These are phyloP conservation scores for Microctonus brassicae DNA, from an alignment of 2,888 invertebrate genomes.

Conservation along the genomic window DNA sequence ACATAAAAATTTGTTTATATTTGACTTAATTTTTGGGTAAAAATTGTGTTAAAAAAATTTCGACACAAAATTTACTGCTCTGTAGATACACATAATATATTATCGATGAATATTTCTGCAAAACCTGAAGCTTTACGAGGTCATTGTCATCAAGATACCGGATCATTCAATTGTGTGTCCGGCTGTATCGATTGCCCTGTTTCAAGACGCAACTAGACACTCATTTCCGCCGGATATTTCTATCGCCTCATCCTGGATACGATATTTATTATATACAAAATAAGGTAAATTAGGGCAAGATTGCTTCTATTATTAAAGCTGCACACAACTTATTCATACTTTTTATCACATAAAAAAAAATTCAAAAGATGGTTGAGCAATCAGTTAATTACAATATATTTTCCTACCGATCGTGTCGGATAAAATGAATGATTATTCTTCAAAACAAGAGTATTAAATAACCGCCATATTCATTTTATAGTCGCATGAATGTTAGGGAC, in stretches of 20 bases:
- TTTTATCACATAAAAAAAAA: too few relatives aligned
- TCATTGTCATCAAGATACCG: background rate
- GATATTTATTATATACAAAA: background rate
- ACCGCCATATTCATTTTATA: background rate
- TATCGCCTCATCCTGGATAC: background rate
- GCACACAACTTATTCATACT: background rate
- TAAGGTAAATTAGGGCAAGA: background rate
- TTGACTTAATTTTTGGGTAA: too few relatives aligned
- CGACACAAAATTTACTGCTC: too few relatives aligned
- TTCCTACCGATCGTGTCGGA: constrained; percentile 11
- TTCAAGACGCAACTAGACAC: background rate
- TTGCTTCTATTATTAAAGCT: background rate
- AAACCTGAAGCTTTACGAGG: background rate
- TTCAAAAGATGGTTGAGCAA: background rate
- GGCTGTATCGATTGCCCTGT: background rate
- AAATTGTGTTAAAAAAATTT: too few relatives aligned
- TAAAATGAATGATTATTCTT: constrained; percentile 1
- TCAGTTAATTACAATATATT: constrained; percentile 13
- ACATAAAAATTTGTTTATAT: too few relatives aligned
- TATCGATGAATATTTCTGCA: background rate
- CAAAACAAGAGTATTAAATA: constrained; percentile 14
- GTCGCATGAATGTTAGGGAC: background rate
- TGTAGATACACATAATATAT: too few relatives aligned
- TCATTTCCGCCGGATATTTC: background rate
- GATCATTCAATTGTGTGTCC: background rate